Conservation (phyloP, 1,140 invertebrate species). For the Pseudomyrmex sp. region DNA sequence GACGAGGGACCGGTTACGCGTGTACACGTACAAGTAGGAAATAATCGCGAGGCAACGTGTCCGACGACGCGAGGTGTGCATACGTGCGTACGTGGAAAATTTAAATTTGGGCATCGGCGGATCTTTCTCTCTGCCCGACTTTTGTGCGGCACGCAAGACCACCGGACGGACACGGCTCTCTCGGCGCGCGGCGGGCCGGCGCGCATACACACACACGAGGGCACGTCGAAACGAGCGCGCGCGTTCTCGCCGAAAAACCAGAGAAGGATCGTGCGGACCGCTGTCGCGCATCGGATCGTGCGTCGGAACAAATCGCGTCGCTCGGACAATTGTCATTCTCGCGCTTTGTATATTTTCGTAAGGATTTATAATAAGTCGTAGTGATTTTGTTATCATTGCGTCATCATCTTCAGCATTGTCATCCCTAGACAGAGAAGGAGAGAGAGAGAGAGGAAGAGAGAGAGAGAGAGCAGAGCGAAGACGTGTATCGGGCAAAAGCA, state of each 20-base stretch:
- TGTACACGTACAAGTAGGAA: background rate
- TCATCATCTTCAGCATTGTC: background rate
- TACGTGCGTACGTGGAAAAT: too few relatives aligned
- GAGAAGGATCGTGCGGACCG: slow-evolving; percentile 10
- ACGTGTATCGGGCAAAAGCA: too few relatives aligned
- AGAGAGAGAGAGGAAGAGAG: background rate
- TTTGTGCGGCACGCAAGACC: background rate
- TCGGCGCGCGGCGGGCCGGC: slow-evolving; percentile 2
- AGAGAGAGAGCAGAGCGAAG: background rate
- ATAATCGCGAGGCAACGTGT: background rate
- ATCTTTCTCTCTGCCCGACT: too few relatives aligned
- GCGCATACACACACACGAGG: slow-evolving; percentile 11
- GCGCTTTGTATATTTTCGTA: background rate
- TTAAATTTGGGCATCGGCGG: too few relatives aligned
- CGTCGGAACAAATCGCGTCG: background rate
- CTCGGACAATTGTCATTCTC: background rate
- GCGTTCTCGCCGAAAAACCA: slow-evolving; percentile 5
- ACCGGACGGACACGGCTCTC: background rate
- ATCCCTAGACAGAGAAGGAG: slow-evolving; percentile 8
- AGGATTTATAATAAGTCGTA: background rate
- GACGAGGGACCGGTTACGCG: too few relatives aligned
- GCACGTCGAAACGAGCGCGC: slow-evolving; percentile 23
- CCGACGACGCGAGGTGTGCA: too few relatives aligned
- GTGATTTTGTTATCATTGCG: background rate
- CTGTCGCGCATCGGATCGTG: background rate